Conservation (phyloP, 2,113 vertebrate species). For the Otus sunia region DNA sequence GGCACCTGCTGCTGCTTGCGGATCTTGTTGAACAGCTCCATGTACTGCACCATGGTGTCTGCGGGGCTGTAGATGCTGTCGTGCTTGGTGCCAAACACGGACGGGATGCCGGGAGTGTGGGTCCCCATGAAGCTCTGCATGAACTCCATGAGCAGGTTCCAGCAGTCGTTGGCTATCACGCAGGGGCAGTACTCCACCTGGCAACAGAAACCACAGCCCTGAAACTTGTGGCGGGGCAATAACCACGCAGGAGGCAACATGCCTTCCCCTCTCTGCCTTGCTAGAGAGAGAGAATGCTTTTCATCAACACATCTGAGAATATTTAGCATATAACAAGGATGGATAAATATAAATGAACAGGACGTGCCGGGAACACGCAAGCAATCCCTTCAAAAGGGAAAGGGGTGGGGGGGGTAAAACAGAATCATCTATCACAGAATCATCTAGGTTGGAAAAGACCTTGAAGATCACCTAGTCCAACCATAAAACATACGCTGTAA, state of each 20-base stretch:
- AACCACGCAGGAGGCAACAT: accelerated
- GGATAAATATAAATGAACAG: background rate
- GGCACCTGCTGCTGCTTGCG: constrained; percentile 91
- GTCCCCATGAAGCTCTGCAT: constrained; percentile 92
- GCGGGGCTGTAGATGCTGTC: constrained; percentile 85
- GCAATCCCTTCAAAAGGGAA: background rate
- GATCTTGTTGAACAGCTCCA: constrained; percentile 96
- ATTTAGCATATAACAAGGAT: accelerated
- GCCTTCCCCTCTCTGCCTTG: background rate
- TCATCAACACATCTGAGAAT: background rate
- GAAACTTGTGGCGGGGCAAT: background rate
- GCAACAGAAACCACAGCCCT: background rate
- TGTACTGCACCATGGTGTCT: constrained; percentile 95
- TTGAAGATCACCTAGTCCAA: too few species aligned
- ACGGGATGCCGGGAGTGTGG: constrained; percentile 82
- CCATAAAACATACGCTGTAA: background rate
- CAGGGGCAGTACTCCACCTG: constrained; percentile 97
- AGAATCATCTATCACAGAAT: too few species aligned
- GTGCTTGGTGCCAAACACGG: constrained; percentile 84
- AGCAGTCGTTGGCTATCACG: constrained; percentile 94
- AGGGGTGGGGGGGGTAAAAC: background rate
- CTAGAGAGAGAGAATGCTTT: background rate
- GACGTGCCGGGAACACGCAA: background rate
- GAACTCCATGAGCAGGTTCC: constrained; percentile 95
- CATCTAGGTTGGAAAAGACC: too few species aligned